A percentile compares a stretch with the other conserved stretches of the same genome.
These are phyloP conservation scores for Poeciliopsis presidionis DNA, from an alignment of 2,797 vertebrate species.

Conservation along the genomic window DNA sequence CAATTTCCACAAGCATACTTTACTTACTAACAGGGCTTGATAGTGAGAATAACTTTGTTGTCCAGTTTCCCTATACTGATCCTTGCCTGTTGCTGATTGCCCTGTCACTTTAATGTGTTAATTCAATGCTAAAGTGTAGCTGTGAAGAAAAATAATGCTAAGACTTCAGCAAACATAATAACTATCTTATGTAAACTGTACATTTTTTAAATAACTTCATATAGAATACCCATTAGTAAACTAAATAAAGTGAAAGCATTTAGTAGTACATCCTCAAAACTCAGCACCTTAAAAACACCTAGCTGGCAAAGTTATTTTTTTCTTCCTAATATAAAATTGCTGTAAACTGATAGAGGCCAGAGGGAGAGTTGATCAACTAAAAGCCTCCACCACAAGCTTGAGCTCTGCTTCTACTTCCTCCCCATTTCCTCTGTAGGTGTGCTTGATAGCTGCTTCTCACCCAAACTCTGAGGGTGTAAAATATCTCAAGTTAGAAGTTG, in stretches of 20 bases:
- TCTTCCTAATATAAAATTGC: neutral
- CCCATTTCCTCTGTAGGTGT: neutral
- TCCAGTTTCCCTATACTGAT: conserved; percentile 47
- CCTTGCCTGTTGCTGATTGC: conserved; percentile 51
- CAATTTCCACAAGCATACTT: conserved; percentile 44
- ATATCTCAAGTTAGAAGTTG: neutral
- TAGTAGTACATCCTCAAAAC: neutral
- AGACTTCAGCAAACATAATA: neutral
- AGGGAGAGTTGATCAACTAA: neutral
- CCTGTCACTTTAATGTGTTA: conserved; percentile 43
- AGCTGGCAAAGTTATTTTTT: neutral
- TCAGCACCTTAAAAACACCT: neutral
- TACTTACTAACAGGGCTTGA: conserved; percentile 60
- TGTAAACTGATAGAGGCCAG: neutral
- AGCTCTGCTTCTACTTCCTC: neutral
- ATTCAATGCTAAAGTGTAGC: neutral
- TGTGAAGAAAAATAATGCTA: neutral
- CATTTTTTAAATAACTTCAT: neutral
- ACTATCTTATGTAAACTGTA: neutral
- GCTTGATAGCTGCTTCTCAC: neutral
- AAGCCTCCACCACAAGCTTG: neutral
- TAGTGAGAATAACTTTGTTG: conserved; percentile 48
- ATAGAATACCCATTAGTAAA: neutral
- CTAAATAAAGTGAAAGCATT: neutral
- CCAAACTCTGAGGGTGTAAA: neutral